Percentiles rank a stretch among this genome's conserved stretches.
phyloP scores from a whole-genome alignment of 2,113 vertebrate genomes.

The Atractosteus spatula region DNA sequence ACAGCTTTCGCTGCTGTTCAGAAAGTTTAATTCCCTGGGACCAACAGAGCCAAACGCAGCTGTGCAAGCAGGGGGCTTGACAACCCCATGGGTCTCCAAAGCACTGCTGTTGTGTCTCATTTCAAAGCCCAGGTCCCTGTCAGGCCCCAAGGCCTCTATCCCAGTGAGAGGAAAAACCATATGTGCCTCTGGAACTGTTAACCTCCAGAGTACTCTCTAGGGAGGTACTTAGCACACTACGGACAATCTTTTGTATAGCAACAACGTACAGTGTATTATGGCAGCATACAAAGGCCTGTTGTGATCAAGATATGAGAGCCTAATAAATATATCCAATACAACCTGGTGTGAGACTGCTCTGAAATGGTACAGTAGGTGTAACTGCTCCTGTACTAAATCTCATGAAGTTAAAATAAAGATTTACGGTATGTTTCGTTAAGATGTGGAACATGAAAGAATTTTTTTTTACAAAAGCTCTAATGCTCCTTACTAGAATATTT shows the following conservation, averaged over 20 bases:
- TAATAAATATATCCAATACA: no score
- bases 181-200: not conserved
- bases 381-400: no score
- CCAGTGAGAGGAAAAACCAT: constrained; percentile 11
- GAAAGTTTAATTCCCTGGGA: not conserved
- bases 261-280: not conserved
- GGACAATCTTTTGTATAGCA: not conserved
- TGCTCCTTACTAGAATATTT: no score
- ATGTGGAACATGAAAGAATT: no score
- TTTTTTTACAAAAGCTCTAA: no score
- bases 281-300: not conserved
- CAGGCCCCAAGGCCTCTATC: constrained; percentile 15
- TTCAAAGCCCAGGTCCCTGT: constrained; percentile 18
- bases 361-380: no score
- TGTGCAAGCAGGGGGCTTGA: constrained; percentile 1
- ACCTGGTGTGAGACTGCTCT: no score
- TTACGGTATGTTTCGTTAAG: no score
- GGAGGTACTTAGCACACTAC: not conserved
- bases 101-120: constrained; percentile 10
- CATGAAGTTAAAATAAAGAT: no score
- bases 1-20: not conserved
- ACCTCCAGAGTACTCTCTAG: not conserved
- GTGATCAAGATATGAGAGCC: no score
- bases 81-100: constrained; percentile 9
- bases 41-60: not conserved